Base-by-base conservation (phyloP, 2,113 vertebrate species). In the Tachysurus fulvidraco region DNA sequence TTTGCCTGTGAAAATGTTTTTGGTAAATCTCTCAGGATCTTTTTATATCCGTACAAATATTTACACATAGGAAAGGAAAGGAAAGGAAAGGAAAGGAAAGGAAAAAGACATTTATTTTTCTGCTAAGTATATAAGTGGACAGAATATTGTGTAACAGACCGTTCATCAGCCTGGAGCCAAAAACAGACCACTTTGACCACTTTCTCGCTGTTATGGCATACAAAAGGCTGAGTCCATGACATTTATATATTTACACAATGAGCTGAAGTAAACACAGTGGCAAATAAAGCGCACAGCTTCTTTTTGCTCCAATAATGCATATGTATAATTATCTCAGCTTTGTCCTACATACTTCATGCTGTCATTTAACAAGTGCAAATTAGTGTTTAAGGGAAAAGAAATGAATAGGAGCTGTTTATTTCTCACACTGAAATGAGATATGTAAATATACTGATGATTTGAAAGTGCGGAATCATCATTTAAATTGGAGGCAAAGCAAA, bases 341-440 rank as follows among this genome's bases (percentile, higher is more conserved):
- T 67, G 60, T 65, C 65, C 59, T 73, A 54, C 62, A 81, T 23
- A 23, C 36, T 60, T 64, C 23, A 83, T 71, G 67, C 21, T 36
- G 64, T 71, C 82, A 83, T 83, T 65, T 71, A 36, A 17, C 36
- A 8, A 73, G 52, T 30, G 28, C 50, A n/a, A 44, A 59, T 62
- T 59, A 46, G 36, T 59, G 23, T 17, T 59, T 30, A 81, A 55
- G 36, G 54, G 77, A 57, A 50, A 85, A 59, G 83, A 85, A 91
- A 89, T 86, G 85, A 87, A 82, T 73, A 3, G 19, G 69, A 92
- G 86, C 88, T 84, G 36, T 57, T 44, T n/a, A 46, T 65, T 50
- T 78, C 16, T 73, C 28, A 62, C 12, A n/a, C 28, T 50, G 28
- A 71, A 80, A 85, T 44, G 46, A 87, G 81, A 71, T 54, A 77